phyloP scores from a whole-genome alignment of 2,113 vertebrate genomes.

The Sterna hirundo region DNA sequence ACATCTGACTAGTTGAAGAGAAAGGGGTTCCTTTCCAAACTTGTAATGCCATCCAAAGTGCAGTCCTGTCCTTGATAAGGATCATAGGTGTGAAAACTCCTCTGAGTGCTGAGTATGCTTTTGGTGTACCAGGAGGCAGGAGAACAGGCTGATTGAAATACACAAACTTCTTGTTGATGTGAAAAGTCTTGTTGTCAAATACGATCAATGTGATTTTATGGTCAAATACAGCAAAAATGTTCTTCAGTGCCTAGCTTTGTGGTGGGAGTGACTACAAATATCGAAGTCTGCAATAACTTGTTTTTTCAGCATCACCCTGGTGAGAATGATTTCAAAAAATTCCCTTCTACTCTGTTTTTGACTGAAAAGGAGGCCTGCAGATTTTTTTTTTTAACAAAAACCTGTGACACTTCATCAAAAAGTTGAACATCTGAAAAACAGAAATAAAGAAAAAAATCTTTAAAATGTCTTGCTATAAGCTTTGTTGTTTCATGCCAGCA shows the following conservation, averaged over 20 bases:
- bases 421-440: neutral
- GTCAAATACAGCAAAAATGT: neutral
- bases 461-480: neutral
- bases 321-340: neutral
- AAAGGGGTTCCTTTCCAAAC: neutral
- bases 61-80: neutral
- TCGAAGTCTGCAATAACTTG: neutral
- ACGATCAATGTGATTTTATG: neutral
- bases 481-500: neutral
- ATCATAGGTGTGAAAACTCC: neutral
- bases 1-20: neutral
- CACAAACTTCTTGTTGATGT: neutral
- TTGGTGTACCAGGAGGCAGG: neutral
- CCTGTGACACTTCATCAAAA: neutral
- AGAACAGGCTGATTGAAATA: neutral
- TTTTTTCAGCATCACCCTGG: neutral
- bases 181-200: neutral
- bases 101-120: neutral
- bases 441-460: neutral
- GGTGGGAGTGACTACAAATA: neutral
- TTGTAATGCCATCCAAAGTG: neutral
- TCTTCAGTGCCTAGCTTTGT: neutral
- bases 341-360: neutral
- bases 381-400: neutral
- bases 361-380: neutral